Evolutionary conservation across 2,888 invertebrate genomes (phyloP).

Genomic region (Pristionchus exspectatus): DNA sequence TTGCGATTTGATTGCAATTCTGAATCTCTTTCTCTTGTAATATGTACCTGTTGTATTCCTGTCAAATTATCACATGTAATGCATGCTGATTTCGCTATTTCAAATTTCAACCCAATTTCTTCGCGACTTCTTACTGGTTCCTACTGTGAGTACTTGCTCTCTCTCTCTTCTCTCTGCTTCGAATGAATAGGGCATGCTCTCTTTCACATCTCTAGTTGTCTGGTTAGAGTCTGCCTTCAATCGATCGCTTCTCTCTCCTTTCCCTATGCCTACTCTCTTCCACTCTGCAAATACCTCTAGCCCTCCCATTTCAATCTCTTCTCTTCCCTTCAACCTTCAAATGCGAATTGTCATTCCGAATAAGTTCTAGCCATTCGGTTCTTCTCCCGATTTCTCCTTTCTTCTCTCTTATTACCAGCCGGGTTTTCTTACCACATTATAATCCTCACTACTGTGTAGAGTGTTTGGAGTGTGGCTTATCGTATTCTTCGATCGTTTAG

Average conservation of each 20-base stretch:
- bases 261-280: conserved; percentile 7
- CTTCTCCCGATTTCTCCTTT: background rate
- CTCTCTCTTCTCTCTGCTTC: conserved; percentile 1
- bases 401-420: background rate
- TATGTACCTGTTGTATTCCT: too few relatives aligned
- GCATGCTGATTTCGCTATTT: background rate
- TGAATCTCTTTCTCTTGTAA: background rate
- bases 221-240: conserved; percentile 32
- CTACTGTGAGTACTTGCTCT: conserved; percentile 3
- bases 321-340: background rate
- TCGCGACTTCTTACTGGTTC: background rate
- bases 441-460: conserved; percentile 17
- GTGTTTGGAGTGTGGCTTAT: conserved; percentile 43
- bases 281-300: conserved; percentile 44
- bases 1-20: too few relatives aligned
- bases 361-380: background rate
- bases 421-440: background rate
- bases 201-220: conserved; percentile 41
- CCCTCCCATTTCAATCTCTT: conserved; percentile 43
- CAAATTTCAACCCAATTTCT: background rate
- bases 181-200: conserved; percentile 5
- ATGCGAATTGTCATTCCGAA: background rate
- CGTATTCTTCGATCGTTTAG: conserved; percentile 33
- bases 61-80: too few relatives aligned
- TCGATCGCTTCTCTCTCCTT: conserved; percentile 37